Percentiles rank a stretch among this genome's conserved stretches.
Conservation (phyloP, 2,888 invertebrate species). For the Tetranychus truncatus region DNA sequence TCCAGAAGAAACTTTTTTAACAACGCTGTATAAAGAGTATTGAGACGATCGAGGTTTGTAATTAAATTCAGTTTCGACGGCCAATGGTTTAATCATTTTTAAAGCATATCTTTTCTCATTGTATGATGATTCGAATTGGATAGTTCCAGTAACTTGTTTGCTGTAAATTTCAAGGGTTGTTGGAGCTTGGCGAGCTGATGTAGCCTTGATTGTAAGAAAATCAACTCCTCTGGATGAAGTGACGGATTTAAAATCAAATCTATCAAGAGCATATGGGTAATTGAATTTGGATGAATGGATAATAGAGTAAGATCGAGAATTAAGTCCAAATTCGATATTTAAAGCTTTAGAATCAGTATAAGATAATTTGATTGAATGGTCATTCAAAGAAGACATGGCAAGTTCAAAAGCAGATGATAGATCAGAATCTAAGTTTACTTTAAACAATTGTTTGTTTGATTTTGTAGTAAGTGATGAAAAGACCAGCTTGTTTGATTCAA, state of each 20-base stretch:
- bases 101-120: not conserved
- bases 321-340: not conserved
- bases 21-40: not conserved
- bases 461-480: not conserved
- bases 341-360: not conserved
- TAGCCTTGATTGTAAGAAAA: not conserved
- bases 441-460: not conserved
- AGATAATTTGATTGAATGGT: not conserved
- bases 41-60: not conserved
- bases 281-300: not conserved
- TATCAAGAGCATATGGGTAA: not conserved
- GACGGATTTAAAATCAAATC: not conserved
- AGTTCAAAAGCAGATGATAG: not conserved
- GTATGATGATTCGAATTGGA: not conserved
- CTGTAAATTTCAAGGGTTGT: not conserved
- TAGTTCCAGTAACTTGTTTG: not conserved
- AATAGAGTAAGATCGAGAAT: not conserved
- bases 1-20: not conserved
- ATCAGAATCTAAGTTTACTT: not conserved
- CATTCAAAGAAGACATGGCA: not conserved
- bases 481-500: not conserved
- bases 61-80: not conserved
- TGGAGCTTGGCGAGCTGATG: not conserved
- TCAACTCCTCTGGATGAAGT: not conserved
- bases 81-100: not conserved